Evolutionary conservation across 2,797 vertebrate genomes (phyloP).

Genomic region (Merluccius polli): DNA sequence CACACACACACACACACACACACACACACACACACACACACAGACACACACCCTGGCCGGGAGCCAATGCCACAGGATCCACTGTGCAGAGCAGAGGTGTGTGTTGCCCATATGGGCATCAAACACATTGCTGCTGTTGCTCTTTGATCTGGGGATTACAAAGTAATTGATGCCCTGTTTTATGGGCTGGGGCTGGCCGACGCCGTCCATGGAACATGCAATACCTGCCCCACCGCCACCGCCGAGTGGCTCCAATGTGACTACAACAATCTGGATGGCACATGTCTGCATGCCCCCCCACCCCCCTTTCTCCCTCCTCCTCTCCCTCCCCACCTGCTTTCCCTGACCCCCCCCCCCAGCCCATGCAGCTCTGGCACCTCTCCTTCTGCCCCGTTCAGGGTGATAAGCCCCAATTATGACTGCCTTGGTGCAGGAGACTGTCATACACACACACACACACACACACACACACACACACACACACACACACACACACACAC

Average conservation of each 20-base stretch:
- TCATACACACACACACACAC: not conserved
- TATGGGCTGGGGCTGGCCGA: constrained; percentile 41
- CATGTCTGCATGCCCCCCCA: constrained; percentile 45
- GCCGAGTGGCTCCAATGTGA: constrained; percentile 28
- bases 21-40: not conserved
- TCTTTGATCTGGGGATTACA: constrained; percentile 58
- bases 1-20: not conserved
- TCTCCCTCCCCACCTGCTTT: constrained; percentile 27
- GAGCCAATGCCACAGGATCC: not conserved
- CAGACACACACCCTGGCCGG: not conserved
- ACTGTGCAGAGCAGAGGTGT: constrained; percentile 9
- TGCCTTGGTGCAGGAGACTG: constrained; percentile 36
- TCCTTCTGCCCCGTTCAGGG: constrained; percentile 53
- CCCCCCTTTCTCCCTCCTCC: constrained; percentile 52
- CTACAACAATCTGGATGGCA: constrained; percentile 68
- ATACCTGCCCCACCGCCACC: not conserved
- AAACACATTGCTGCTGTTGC: constrained; percentile 41
- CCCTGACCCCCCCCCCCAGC: constrained; percentile 51
- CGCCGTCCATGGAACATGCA: not conserved
- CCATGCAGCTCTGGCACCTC: constrained; percentile 72
- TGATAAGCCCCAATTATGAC: constrained; percentile 74
- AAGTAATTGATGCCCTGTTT: constrained; percentile 61
- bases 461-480: constrained; percentile 5
- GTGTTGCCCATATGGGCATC: constrained; percentile 44
- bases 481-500: constrained; percentile 19